Base-by-base conservation (phyloP, 2,113 vertebrate species). In the Morone saxatilis region DNA sequence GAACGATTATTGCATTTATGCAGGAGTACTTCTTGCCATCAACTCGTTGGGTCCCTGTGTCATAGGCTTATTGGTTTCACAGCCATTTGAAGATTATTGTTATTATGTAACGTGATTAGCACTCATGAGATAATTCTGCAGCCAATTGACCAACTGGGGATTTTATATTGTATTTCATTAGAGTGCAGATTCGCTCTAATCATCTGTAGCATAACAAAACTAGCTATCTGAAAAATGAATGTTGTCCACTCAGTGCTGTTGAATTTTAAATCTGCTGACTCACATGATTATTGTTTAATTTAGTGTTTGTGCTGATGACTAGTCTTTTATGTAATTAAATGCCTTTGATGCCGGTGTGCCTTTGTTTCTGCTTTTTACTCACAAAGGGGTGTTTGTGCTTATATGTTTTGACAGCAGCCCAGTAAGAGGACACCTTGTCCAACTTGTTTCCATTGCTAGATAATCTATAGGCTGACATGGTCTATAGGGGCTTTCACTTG, bases 91-190 rank as follows among this genome's bases (percentile, higher is more conserved):
- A 84, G 78, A 84, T 85, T 71, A 59, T 80, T 80, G 25, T 84
- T 73, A 63, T 90, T 73, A 88, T 75, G 68, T 67, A 83, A 91
- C 2, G 4, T 19, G 71, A 87, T 91, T 88, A 81, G 20, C 38
- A 12, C 76, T 65, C 1, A 56, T 72, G 57, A 87, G 75, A 83
- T 74, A 72, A 75, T 14, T 43, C 41, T 77, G 47, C 14, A 84
- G 75, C 73, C 48, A 53, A 17, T 16, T 80, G 47, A 69, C 65
- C 54, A 77, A 38, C 40, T 53, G 12, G 53, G 11, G 50, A 38
- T 65, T 74, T 57, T 53, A 5, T 62, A 31, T 53, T 82, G 31
- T 63, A 36, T 50, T 65, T 11, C 0, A 20, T 41, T 53, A 70
- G 47, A 47, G 13, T 73, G 43, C 57, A 38, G 43, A 69, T n/a